A percentile compares a stretch with the other conserved stretches of the same genome.
Conservation (phyloP, 2,113 vertebrate species). For the Cyanistes caeruleus region DNA sequence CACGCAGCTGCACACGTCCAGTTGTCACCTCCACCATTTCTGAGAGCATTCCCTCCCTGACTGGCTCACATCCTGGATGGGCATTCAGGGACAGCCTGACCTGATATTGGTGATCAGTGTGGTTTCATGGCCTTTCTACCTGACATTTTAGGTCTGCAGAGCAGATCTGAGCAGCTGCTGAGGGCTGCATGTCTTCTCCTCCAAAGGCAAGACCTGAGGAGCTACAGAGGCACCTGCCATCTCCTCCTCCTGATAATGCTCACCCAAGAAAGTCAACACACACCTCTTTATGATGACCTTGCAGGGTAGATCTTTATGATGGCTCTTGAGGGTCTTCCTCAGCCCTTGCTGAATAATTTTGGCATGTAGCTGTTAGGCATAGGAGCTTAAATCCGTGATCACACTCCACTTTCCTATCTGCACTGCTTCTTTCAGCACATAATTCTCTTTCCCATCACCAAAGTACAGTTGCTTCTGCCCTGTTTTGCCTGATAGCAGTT, state of each 20-base stretch:
- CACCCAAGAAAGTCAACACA: not conserved
- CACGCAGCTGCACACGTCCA: not conserved
- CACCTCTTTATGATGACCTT: not conserved
- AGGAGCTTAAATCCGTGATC: not conserved
- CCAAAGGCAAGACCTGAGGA: not conserved
- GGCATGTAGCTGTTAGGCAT: not conserved
- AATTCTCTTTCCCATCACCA: not conserved
- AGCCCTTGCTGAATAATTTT: not conserved
- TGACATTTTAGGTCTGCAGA: not conserved
- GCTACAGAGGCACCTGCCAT: not conserved
- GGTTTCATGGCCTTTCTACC: not conserved
- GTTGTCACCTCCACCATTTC: not conserved
- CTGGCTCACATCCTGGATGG: not conserved
- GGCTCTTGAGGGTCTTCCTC: not conserved
- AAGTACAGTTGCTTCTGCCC: not conserved
- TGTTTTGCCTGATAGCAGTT: not conserved
- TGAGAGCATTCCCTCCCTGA: rapidly evolving
- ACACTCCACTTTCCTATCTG: not conserved
- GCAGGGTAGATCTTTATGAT: not conserved
- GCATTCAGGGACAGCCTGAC: not conserved
- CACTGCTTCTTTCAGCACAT: not conserved
- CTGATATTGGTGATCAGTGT: not conserved
- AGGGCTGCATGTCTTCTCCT: not conserved
- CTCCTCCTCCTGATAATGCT: not conserved
- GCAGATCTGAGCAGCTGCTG: not conserved